Conservation (phyloP, 2,888 invertebrate species). For the Eristalis arbustorum region DNA sequence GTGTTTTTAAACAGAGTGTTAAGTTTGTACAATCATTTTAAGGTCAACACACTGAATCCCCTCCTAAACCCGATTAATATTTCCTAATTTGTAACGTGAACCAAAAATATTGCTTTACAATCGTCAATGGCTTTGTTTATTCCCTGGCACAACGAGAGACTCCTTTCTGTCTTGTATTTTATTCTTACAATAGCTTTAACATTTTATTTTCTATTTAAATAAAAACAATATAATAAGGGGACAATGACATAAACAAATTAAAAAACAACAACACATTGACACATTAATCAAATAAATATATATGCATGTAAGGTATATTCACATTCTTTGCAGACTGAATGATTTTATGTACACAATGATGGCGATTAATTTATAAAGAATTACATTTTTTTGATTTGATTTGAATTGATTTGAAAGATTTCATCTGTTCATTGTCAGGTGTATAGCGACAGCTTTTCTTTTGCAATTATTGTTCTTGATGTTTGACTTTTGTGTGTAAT, state of each 20-base stretch:
- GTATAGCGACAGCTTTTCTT: constrained; percentile 11
- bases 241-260: constrained; percentile 55
- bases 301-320: constrained; percentile 9
- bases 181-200: constrained; percentile 37
- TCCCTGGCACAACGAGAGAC: constrained; percentile 30
- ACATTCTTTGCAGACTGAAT: constrained; percentile 22
- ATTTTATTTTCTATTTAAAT: constrained; percentile 17
- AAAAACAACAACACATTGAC: constrained; percentile 57
- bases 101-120: not conserved
- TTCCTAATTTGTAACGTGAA: not conserved
- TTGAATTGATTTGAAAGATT: constrained; percentile 1
- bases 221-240: constrained; percentile 50
- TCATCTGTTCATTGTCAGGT: not conserved
- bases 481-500: constrained; percentile 50
- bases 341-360: constrained; percentile 65
- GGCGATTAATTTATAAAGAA: constrained; percentile 67
- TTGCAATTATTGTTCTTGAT: constrained; percentile 30
- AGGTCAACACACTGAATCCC: not conserved
- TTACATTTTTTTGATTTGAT: constrained; percentile 48
- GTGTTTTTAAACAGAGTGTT: too few relatives aligned
- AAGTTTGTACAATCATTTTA: too few relatives aligned
- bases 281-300: constrained; percentile 46
- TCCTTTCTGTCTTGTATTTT: constrained; percentile 1
- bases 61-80: not conserved
- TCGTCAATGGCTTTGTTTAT: not conserved